Conservation (phyloP, 2,113 vertebrate species). For the Phalacrocorax aristotelis region DNA sequence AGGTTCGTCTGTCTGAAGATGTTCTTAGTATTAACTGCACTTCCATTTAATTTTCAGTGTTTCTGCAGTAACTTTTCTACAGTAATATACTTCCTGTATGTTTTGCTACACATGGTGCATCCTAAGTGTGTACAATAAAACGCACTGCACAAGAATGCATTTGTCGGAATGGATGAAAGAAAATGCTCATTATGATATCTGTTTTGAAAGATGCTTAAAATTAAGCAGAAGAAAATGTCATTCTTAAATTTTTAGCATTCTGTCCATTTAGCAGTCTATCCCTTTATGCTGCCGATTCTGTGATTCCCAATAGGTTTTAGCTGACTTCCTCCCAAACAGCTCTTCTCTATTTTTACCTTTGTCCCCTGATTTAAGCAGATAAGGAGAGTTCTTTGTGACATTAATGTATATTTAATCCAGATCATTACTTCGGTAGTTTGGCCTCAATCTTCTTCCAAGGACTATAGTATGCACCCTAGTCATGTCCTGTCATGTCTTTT, state of each 20-base stretch:
- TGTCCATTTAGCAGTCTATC: background rate
- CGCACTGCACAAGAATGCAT: background rate
- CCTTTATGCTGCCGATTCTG: background rate
- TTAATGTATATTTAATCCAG: slow-evolving; percentile 21
- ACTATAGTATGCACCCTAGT: background rate
- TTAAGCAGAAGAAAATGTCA: background rate
- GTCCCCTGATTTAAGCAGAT: background rate
- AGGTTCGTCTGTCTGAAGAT: background rate
- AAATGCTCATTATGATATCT: background rate
- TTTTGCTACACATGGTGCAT: background rate
- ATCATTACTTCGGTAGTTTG: background rate
- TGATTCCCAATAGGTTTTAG: background rate
- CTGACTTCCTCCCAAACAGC: background rate
- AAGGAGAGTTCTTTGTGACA: background rate
- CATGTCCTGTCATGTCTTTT: slow-evolving; percentile 10
- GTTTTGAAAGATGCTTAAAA: background rate
- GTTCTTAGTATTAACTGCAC: background rate
- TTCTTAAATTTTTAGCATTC: background rate
- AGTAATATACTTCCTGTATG: background rate
- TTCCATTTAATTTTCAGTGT: background rate
- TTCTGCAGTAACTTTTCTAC: background rate
- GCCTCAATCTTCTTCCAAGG: slow-evolving; percentile 29
- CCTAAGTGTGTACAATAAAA: background rate
- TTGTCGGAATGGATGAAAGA: background rate
- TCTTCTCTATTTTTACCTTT: background rate